phyloP scores from a whole-genome alignment of 2,113 vertebrate species.

The Machaerirhynchus nigripectus region DNA sequence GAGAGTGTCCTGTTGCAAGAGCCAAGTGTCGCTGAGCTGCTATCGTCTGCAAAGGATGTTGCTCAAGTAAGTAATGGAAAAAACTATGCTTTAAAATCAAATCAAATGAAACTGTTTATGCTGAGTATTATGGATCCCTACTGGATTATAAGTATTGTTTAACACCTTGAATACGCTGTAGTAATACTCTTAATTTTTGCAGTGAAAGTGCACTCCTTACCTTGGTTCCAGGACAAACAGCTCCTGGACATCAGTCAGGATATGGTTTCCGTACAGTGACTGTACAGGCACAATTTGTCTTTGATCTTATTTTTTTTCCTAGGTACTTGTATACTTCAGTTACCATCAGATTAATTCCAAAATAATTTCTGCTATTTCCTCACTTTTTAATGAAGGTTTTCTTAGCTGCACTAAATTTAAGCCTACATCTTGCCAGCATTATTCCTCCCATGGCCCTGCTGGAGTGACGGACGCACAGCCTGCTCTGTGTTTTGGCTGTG shows the following conservation, averaged over 20 bases:
- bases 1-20: not conserved
- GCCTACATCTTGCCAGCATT: not conserved
- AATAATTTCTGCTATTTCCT: not conserved
- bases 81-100: not conserved
- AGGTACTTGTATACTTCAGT: not conserved
- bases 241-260: not conserved
- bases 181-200: not conserved
- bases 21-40: not conserved
- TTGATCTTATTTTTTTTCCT: not conserved
- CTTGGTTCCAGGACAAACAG: not conserved
- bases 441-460: not conserved
- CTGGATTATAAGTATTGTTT: not conserved
- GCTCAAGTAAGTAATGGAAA: not conserved
- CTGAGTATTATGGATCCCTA: not conserved
- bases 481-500: not conserved
- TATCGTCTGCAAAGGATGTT: not conserved
- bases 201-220: not conserved
- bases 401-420: not conserved
- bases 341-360: not conserved
- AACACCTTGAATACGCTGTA: not conserved
- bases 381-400: not conserved
- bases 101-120: not conserved
- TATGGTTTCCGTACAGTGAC: not conserved
- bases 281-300: not conserved
- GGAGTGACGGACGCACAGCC: not conserved